Evolutionary conservation across 2,113 vertebrate genomes (phyloP), one percentile per base, ranked within the genome.

Genomic region (Nematolebias whitei): DNA sequence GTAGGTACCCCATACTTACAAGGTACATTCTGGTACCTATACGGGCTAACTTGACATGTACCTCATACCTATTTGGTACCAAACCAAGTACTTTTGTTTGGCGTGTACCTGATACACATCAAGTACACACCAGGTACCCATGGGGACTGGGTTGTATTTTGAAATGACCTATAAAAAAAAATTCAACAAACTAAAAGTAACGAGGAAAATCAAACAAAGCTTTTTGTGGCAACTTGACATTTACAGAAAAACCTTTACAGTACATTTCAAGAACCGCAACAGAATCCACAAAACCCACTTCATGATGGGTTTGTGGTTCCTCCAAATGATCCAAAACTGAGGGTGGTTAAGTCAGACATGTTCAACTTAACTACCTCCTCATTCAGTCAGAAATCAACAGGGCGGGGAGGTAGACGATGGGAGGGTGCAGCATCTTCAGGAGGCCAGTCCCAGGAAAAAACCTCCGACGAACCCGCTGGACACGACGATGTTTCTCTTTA

Each of bases 381-480:
- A 15, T 22, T 15, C 15, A 41, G 39, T 35, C 14, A 58, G 50
- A 48, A 55, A 44, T 66, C 11, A 39, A 22, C 2, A 7, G 35
- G 22, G 40, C 7, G 0, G 15, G 49, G 71, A 76, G 71, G 71
- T 73, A 76, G 84, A 76, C 19, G 4, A 51, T 19, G 14, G 26
- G 35, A 13, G 12, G 2, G 26, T 2, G 24, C 13, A 0, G 52
- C 22, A 0, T 24, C 49, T 71, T 79, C 95, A 99, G 0, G 97
- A 99, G 0, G 96, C 98, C 87, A 99, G 85, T 52, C 98, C 98
- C 72, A 99, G 83, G 78, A 99, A 93, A 91, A 99, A 99, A 57
- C 98, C 98, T 62, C 98, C 98, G 47, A 98, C 92, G 69, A 99
- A 99, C 12, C 98, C 98, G 50, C 97, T 95, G 84, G 98, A 97